Percentiles rank a stretch among this genome's conserved stretches.
phyloP scores from a whole-genome alignment of 2,888 invertebrate genomes.

The Drosophila leonis region DNA sequence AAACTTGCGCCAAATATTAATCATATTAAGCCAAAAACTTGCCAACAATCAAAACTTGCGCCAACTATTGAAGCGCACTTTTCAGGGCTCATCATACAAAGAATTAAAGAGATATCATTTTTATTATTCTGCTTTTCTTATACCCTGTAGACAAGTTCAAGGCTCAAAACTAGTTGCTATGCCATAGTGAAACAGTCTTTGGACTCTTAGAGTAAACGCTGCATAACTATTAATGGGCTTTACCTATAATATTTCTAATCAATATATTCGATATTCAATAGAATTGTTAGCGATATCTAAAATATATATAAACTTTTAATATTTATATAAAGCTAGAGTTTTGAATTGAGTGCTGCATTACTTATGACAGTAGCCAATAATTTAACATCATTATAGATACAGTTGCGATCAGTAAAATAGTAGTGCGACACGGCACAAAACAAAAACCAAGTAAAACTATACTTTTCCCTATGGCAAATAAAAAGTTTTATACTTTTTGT shows the following conservation, averaged over 20 bases:
- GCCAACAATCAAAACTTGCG: slow-evolving; percentile 66
- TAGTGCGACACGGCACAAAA: no score
- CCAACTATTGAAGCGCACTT: slow-evolving; percentile 30
- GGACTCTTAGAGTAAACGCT: background rate
- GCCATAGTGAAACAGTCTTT: background rate
- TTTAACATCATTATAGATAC: no score
- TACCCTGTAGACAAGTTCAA: background rate
- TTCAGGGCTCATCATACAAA: background rate
- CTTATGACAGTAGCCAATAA: no score
- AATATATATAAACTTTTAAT: no score
- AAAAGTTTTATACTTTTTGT: no score
- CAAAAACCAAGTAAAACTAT: no score
- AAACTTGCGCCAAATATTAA: slow-evolving; percentile 58
- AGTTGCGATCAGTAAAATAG: no score
- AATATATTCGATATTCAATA: no score
- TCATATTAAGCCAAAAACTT: slow-evolving; percentile 59
- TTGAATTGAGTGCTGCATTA: no score
- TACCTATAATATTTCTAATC: background rate
- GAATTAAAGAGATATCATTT: background rate
- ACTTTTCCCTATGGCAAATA: no score
- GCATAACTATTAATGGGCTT: background rate
- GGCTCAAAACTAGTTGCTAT: background rate
- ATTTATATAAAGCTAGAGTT: no score
- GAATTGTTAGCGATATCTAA: no score
- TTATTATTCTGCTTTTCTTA: background rate